Evolutionary conservation across 2,888 invertebrate species (phyloP), one percentile per base, ranked within the genome.

Genomic region (Strigamia transsilvanica): DNA sequence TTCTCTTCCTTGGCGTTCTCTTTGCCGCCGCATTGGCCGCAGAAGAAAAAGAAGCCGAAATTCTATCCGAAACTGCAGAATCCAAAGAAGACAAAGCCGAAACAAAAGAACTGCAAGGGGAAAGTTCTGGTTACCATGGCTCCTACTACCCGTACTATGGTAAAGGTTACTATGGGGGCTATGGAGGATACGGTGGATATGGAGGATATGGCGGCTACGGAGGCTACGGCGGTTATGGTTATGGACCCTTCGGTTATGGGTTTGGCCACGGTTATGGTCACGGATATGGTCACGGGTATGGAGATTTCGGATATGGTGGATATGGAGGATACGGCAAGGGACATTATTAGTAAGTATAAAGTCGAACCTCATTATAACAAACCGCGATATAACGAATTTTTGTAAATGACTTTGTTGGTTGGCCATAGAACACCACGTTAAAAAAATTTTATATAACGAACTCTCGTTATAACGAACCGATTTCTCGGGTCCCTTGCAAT

Each of bases 211-310:
- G 82, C 34, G 38, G 34, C 0, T 61, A 38, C n/a, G 34, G 46
- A 32, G 21, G 61, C 0, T 32, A 38, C 6, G 81, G 81, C 0
- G 81, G 81, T 32, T 81, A 56, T 61, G 73, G 78, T 27, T 81
- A 56, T 61, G 73, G 78, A 7, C 78, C 38, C 13, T 73, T 27
- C 73, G 73, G 66, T 9, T 23, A 66, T 66, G 66, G 73, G 9
- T 73, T 23, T 23, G 56, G 81, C 9, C 18, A 32, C 27, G 81
- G 79, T 34, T 15, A 41, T 41, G 32, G 61, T 27, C 23, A 56
- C n/a, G 34, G 34, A 0, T 32, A 34, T 82, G 81, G 81, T 18
- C 32, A 61, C 2, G 61, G 34, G 7, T 18, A 10, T 81, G 73
- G 81, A 15, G 18, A 51, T 23, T 27, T 73, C 81, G 27, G 27